Base-by-base conservation (phyloP, 2,113 vertebrate species). In the Urocitellus parryii region DNA sequence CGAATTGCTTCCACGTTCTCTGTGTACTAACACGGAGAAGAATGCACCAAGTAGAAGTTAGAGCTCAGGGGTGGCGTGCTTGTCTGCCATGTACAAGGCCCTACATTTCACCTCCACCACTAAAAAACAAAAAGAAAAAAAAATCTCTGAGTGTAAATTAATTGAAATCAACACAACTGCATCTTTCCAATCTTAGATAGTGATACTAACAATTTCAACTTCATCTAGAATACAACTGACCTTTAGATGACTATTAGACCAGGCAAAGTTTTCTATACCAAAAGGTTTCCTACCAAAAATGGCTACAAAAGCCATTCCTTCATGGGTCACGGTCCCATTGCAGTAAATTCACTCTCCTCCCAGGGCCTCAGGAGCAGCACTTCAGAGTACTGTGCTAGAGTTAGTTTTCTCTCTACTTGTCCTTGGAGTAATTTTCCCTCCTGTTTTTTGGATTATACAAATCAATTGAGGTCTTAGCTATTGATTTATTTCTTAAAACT, bases 401-500 rank as follows among this genome's bases (percentile, higher is more conserved):
- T 85, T 11, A 6, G 29, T 51, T 53, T 85, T 89, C 13, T 76
- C 3, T 61, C 48, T 13, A 27, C 1, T 37, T 63, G 11, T 82
- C 22, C 45, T 58, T 20, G 65, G 25, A 88, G 18, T 25, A 42
- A 2, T 11, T 86, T 24, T 72, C 77, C 51, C 11, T 34, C 29
- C 29, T 70, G 17, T 58, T 25, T 76, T n/a, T 67, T 68, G n/a
- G 37, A 79, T 39, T 73, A 37, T 29, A 37, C 25, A 63, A 63
- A 32, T 74, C 17, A 63, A 61, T 4, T 65, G 68, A 53, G 3
- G 9, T 42, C 32, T 88, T 61, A 86, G 58, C 53, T n/a, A 13
- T 17, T 63, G 29, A 88, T 61, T 88, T 63, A 70, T 58, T 96
- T 78, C 72, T 70, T 48, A 94, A 18, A 48, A n/a, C 27, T 90